These are phyloP conservation scores for Heterotis niloticus DNA, from an alignment of 2,113 vertebrate species.

Conservation along the genomic window DNA sequence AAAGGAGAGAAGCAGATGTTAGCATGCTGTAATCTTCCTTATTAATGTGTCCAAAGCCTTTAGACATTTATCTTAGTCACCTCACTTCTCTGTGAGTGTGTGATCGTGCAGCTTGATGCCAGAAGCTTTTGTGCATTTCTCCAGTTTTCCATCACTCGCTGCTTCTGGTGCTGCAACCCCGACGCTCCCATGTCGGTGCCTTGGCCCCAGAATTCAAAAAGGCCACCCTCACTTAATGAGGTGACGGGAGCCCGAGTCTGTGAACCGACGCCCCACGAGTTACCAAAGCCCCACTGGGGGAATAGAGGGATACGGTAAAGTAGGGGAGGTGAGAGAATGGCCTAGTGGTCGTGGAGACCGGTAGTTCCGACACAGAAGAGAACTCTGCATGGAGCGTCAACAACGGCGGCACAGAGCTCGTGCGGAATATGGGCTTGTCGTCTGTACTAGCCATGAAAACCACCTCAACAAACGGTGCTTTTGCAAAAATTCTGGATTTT, in stretches of 20 bases:
- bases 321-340: neutral
- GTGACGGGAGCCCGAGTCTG: conserved; percentile 46
- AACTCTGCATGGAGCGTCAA: neutral
- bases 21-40: neutral
- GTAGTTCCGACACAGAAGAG: neutral
- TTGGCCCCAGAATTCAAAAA: conserved; percentile 44
- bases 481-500: no score
- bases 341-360: conserved; percentile 17
- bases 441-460: no score
- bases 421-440: no score
- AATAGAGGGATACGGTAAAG: conserved; percentile 26
- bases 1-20: neutral
- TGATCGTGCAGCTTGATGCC: no score
- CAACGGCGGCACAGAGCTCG: no score
- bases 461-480: no score
- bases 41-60: neutral
- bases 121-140: no score
- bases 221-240: conserved; percentile 48
- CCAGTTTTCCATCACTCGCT: neutral
- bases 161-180: conserved; percentile 23
- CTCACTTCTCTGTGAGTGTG: neutral
- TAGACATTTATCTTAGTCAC: neutral
- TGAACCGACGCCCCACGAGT: conserved; percentile 58
- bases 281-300: conserved; percentile 54
- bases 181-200: conserved; percentile 46